Conservation (phyloP, 1,140 invertebrate species). For the Holotrichia oblita region DNA sequence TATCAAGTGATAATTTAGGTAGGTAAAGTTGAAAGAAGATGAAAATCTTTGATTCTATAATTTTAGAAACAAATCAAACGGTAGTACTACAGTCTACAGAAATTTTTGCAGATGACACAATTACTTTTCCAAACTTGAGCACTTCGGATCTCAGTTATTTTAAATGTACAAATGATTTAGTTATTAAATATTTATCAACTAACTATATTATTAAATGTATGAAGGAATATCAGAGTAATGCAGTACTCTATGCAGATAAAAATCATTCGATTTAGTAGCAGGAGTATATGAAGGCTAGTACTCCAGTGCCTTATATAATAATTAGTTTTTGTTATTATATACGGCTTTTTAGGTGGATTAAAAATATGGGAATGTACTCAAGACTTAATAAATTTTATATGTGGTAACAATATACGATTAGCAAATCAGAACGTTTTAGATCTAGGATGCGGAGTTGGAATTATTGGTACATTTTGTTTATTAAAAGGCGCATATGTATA, state of each 20-base stretch:
- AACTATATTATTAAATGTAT: not conserved
- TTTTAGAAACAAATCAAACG: slow-evolving; percentile 12
- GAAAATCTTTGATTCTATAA: slow-evolving; percentile 5
- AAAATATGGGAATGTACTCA: slow-evolving; percentile 91
- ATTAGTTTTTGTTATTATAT: not conserved
- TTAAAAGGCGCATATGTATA: slow-evolving; percentile 73
- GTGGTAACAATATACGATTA: slow-evolving; percentile 61
- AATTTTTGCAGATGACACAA: slow-evolving; percentile 44
- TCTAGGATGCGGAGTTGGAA: slow-evolving; percentile 87
- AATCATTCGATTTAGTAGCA: slow-evolving; percentile 75
- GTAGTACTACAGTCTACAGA: slow-evolving; percentile 40
- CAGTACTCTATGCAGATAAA: slow-evolving; percentile 69
- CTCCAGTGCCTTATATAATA: slow-evolving; percentile 47
- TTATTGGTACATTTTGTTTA: slow-evolving; percentile 80
- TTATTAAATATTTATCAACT: not conserved
- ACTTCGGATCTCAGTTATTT: slow-evolving; percentile 49
- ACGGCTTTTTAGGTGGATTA: slow-evolving; percentile 73
- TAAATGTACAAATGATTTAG: not conserved
- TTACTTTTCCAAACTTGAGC: slow-evolving; percentile 42
- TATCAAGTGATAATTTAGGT: not conserved
- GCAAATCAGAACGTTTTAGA: slow-evolving; percentile 73
- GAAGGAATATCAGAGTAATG: slow-evolving; percentile 51
- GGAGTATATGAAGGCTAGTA: slow-evolving; percentile 76
- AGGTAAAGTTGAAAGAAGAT: not conserved
- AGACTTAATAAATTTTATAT: slow-evolving; percentile 75